Evolutionary conservation across 2,888 invertebrate genomes (phyloP), one percentile per base, ranked within the genome.

Genomic region (Mesoligia furuncula): DNA sequence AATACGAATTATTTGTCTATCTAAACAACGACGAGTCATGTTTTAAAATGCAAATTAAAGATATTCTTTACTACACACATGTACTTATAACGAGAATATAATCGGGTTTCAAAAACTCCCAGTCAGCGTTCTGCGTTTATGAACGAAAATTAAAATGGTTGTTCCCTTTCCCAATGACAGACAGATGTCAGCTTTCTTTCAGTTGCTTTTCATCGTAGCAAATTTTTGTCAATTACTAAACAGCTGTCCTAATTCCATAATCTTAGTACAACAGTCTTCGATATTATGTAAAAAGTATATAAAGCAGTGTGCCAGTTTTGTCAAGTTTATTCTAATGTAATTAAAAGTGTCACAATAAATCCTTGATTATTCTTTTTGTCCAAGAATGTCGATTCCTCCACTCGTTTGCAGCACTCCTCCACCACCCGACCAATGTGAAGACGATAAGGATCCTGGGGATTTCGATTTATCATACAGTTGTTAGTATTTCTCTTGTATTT

Each of bases 361-460:
- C 86, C 88, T 88, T 88, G 86, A 87, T 81, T 79, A 82, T 81
- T 87, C 85, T 89, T 87, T 81, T 80, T 89, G 82, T 84, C 85
- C 79, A 86, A 95, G 90, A 90, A 97, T 97, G 97, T 97, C 97
- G 91, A 97, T 98, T 92, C 98, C 98, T 93, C 98, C 98, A 83
- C 95, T 98, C 88, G 97, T 98, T 89, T 97, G 97, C 89, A 97
- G 97, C 79, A 97, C 97, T 89, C 98, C 98, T 89, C 98, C 98
- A 83, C 98, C 98, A 80, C 96, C 97, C 79, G 97, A 97, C 86
- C 97, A 97, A 90, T 97, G 97, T 83, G 97, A 97, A 76, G 97
- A 97, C 81, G 97, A 97, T 80, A 97, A 97, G 91, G 97, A 97
- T 79, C 92, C 92, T 75, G 96, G 95, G 85, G 96, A 97, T 85